Conservation (phyloP, 2,797 vertebrate genomes). For the Stomatorhinus walkeri region DNA sequence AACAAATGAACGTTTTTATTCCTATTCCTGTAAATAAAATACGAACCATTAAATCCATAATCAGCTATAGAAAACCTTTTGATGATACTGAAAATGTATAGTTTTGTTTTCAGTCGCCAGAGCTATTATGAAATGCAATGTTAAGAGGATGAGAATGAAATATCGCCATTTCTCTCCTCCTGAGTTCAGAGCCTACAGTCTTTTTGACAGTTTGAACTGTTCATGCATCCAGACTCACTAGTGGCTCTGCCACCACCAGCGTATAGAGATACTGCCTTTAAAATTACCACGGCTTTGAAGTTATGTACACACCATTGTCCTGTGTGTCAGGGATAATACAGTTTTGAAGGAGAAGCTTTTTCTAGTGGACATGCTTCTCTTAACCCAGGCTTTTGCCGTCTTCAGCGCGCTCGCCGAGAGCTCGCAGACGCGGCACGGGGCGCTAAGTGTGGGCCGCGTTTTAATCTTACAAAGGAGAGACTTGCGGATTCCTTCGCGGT, state of each 20-base stretch:
- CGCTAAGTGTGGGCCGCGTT: background rate
- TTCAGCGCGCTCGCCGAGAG: background rate
- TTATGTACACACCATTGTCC: background rate
- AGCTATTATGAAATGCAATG: constrained; percentile 1
- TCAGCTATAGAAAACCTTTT: background rate
- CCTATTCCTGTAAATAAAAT: background rate
- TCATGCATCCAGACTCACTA: background rate
- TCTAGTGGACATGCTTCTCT: background rate
- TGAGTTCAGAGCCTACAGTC: background rate
- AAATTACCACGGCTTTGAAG: background rate
- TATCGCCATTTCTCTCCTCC: background rate
- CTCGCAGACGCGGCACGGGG: background rate
- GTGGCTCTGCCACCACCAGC: background rate
- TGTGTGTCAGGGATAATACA: background rate
- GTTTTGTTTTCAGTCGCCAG: background rate
- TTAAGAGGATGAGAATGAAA: background rate
- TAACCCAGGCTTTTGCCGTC: background rate
- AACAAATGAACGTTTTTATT: background rate
- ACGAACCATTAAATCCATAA: background rate
- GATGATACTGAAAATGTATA: too few relatives aligned
- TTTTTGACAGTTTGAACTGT: background rate
- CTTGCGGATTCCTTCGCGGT: background rate
- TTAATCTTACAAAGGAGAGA: background rate
- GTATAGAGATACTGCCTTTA: background rate
- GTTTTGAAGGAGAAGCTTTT: background rate